Evolutionary conservation across 2,113 vertebrate species (phyloP).

Genomic region (Geothlypis trichas): DNA sequence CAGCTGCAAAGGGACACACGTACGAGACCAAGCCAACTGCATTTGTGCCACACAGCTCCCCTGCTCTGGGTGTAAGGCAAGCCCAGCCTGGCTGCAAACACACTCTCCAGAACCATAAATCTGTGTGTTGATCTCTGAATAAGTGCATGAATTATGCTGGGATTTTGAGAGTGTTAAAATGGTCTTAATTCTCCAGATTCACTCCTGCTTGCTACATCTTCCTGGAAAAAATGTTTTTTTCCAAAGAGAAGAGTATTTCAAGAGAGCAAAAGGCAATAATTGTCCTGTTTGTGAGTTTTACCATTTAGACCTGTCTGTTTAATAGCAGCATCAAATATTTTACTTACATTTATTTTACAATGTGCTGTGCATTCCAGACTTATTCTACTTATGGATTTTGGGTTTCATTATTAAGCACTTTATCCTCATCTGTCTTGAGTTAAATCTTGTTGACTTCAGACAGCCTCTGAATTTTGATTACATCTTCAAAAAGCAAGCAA

Average conservation of each 20-base stretch:
- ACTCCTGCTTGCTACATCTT: neutral
- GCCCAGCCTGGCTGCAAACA: neutral
- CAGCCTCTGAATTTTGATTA: neutral
- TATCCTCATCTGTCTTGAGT: neutral
- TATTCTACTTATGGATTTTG: neutral
- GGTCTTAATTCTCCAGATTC: neutral
- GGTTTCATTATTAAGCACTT: neutral
- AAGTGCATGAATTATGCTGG: rapidly evolving
- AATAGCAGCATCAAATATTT: neutral
- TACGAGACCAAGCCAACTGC: rapidly evolving
- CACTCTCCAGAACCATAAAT: neutral
- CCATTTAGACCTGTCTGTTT: neutral
- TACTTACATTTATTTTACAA: neutral
- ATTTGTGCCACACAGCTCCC: rapidly evolving
- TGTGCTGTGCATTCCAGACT: neutral
- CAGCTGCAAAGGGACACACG: neutral
- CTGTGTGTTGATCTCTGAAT: neutral
- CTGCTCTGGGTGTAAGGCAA: neutral
- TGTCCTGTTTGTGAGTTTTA: neutral
- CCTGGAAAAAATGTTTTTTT: neutral
- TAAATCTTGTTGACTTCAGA: neutral
- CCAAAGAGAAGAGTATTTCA: neutral
- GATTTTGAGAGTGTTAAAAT: neutral
- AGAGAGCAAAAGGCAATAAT: neutral
- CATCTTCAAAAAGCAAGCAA: neutral